Evolutionary conservation across 2,888 invertebrate species (phyloP), one percentile per base, ranked within the genome.

Genomic region (Ichneumoninae sp.): DNA sequence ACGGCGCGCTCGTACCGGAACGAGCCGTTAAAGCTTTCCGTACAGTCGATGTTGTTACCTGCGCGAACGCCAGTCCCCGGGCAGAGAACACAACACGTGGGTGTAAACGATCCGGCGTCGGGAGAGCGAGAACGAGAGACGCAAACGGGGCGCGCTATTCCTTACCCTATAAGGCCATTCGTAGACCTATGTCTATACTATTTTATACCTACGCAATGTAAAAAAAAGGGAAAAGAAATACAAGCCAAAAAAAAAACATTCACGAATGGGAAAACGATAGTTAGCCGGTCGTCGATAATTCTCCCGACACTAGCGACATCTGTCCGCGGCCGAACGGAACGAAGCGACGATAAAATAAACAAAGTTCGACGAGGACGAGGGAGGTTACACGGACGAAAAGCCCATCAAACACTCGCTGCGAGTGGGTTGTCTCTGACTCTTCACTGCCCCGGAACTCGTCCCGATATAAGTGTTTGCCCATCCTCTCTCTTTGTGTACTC

Each of bases 81-180:
- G 78, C 77, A 69, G 36, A 79, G 47, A 75, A 86, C 54, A 86
- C 52, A 60, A 73, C 89, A 90, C 89, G 92, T 92, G 92, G 91
- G 92, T 90, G 92, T 76, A 90, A 92, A 90, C 90, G 88, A 89
- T 89, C 88, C 90, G 89, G 73, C 88, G 90, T 85, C 87, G 88
- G 88, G 90, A 81, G 86, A 89, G 88, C 90, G 87, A 86, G 90
- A 87, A 88, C 90, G 86, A 86, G 90, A 87, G 88, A 71, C 81
- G 81, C 77, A 47, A 57, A 54, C 76, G 54, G 36, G 69, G 74
- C 52, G 75, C 81, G 65, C 74, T 91, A 91, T 91, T 90, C 91
- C 89, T 89, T 88, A 88, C 93, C 93, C 88, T 92, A 93, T 92
- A 92, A 87, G 93, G 92, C 83, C 86, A 83, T 88, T 81, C 78